phyloP scores from a whole-genome alignment of 2,888 invertebrate genomes.

The Pyrrhosoma nymphula region DNA sequence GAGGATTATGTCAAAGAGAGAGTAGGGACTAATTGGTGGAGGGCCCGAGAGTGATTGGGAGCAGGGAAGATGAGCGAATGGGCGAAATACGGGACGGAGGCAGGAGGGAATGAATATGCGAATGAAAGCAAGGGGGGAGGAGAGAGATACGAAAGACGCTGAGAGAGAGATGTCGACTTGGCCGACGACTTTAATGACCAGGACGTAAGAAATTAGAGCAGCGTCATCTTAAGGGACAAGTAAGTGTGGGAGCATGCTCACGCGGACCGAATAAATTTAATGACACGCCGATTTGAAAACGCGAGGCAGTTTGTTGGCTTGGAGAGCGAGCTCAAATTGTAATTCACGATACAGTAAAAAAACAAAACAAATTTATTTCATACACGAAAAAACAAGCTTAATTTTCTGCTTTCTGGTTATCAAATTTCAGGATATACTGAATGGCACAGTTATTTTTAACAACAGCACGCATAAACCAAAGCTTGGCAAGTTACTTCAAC shows the following conservation, averaged over 20 bases:
- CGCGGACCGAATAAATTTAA: conserved; percentile 14
- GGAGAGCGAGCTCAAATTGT: neutral
- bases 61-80: neutral
- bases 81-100: neutral
- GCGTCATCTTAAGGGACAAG: neutral
- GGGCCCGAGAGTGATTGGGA: neutral
- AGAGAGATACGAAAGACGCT: neutral
- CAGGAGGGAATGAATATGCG: neutral
- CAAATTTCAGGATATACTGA: neutral
- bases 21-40: conserved; percentile 12
- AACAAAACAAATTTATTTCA: neutral
- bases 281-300: neutral
- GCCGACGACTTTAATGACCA: neutral
- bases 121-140: neutral
- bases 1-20: neutral
- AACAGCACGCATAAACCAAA: neutral
- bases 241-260: neutral
- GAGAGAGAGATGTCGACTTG: neutral
- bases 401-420: neutral
- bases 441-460: neutral
- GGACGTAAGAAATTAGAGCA: neutral
- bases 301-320: neutral
- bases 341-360: neutral
- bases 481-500: too few species aligned
- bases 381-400: neutral